Evolutionary conservation across 2,888 invertebrate species (phyloP), one percentile per base, ranked within the genome.

Genomic region (Toxonevra muliebris): DNA sequence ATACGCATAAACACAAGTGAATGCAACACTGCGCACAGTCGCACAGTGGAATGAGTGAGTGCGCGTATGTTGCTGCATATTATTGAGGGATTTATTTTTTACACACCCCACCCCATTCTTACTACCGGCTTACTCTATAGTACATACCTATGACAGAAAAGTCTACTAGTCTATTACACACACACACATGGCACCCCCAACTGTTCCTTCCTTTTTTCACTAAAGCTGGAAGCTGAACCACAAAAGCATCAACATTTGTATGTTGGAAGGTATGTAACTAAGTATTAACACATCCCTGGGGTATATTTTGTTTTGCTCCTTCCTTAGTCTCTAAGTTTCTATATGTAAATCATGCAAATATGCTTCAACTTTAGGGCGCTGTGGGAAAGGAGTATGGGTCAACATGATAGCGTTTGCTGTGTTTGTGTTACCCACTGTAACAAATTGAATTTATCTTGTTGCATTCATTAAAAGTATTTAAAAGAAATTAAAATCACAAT

Each of bases 211-310:
- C 20, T n/a, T 41, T 20, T 8, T 48, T 48, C 19, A 15, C 41
- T 57, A 41, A 42, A 40, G 41, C 45, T 53, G 43, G 19, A 45
- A 30, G 30, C 30, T 30, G 30, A 30, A 68, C 66, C 69, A 74
- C 75, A 72, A 75, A 70, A 30, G 30, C 30, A 30, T 30, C 30
- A 30, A 30, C 30, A 30, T 30, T 30, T 30, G 7, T 30, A 4
- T 30, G 30, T 30, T 30, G 30, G 30, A 4, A 30, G 2, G 30
- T 30, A 74, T 76, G 73, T 75, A 77, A 77, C 78, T 78, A 77
- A 75, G 79, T 78, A 81, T 81, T 80, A 81, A 81, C 79, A 81
- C 79, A 77, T 80, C 82, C 76, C 78, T 57, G 61, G 77, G 75
- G 79, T 67, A 71, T 70, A 65, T 69, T 72, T 72, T 70, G 45